phyloP scores from a whole-genome alignment of 2,797 vertebrate species.

The Hyperoplus lanceolatus region DNA sequence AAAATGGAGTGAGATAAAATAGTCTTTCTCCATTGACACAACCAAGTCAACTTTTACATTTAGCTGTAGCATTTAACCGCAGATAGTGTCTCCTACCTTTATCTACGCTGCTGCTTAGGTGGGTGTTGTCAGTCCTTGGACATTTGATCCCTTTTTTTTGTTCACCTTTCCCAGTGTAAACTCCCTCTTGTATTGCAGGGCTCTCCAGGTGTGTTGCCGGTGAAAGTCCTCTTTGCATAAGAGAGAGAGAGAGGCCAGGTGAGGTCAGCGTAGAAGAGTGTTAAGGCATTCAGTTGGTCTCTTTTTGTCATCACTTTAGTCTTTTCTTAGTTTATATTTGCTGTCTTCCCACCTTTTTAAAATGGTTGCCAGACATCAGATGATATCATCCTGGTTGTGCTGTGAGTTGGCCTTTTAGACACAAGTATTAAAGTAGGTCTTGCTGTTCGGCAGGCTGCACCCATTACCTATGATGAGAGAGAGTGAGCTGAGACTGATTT shows the following conservation, averaged over 20 bases:
- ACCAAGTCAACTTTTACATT: background rate
- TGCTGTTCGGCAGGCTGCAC: constrained; percentile 42
- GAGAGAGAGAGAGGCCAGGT: constrained; percentile 66
- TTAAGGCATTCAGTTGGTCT: constrained; percentile 55
- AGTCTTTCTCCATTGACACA: constrained; percentile 1
- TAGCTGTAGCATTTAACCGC: background rate
- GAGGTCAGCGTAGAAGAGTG: constrained; percentile 71
- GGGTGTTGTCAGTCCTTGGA: constrained; percentile 11
- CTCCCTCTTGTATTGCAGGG: constrained; percentile 40
- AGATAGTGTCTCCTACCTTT: constrained; percentile 50
- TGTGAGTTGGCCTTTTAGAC: constrained; percentile 50
- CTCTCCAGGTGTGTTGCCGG: constrained; percentile 63
- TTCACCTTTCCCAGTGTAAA: constrained; percentile 25
- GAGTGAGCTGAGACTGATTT: constrained; percentile 17
- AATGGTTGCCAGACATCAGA: constrained; percentile 50
- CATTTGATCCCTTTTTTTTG: constrained; percentile 17
- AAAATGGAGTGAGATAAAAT: constrained; percentile 25
- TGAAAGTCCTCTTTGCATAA: constrained; percentile 53
- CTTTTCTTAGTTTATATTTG: constrained; percentile 13
- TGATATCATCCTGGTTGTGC: constrained; percentile 51
- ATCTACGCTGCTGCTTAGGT: background rate
- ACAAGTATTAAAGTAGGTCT: constrained; percentile 39
- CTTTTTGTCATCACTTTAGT: constrained; percentile 1
- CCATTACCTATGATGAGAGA: constrained; percentile 44
- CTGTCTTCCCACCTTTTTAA: constrained; percentile 15